Evolutionary conservation across 1,140 invertebrate genomes (phyloP).

Genomic region (Drosophila santomea): DNA sequence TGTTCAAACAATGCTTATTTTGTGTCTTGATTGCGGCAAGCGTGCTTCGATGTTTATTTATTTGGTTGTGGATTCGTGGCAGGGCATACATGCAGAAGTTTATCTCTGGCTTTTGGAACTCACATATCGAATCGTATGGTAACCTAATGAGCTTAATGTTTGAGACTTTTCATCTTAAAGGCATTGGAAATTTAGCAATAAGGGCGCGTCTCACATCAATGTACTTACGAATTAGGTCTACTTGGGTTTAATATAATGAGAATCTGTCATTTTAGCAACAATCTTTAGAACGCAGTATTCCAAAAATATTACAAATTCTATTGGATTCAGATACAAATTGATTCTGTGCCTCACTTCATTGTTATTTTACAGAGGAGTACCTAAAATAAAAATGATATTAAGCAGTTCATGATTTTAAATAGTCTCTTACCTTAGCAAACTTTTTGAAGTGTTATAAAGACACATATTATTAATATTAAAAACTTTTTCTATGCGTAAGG

Average conservation of each 20-base stretch:
- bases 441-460: background rate
- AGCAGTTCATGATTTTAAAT: background rate
- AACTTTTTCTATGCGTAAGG: no score
- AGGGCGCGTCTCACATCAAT: no score
- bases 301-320: no score
- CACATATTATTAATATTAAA: no score
- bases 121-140: conserved; percentile 1
- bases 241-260: background rate
- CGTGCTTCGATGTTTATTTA: conserved; percentile 31
- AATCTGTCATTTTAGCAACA: no score
- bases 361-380: background rate
- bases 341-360: no score
- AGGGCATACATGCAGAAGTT: conserved; percentile 25
- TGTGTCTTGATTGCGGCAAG: conserved; percentile 43
- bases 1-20: conserved; percentile 75
- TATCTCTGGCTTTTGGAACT: background rate
- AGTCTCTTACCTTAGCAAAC: background rate
- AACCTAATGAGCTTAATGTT: conserved; percentile 1
- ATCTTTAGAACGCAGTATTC: no score
- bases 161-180: background rate
- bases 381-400: background rate
- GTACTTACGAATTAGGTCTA: background rate
- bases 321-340: no score
- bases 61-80: conserved; percentile 31
- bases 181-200: background rate